Percentiles rank a stretch among this genome's conserved stretches.
phyloP scores from a whole-genome alignment of 2,113 vertebrate genomes.

The Verasper variegatus region DNA sequence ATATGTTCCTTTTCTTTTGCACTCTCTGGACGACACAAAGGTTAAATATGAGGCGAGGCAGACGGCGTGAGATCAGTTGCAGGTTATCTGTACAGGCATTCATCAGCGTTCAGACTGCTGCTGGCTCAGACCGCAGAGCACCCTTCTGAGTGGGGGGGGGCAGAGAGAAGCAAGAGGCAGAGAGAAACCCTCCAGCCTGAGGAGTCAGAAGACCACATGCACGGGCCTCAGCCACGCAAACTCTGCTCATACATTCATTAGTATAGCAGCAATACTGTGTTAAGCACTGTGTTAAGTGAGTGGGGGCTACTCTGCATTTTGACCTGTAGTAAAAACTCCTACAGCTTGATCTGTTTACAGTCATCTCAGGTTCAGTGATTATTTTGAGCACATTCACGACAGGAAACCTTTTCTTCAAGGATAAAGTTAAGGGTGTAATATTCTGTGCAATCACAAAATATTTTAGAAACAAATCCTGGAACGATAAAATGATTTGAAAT shows the following conservation, averaged over 20 bases:
- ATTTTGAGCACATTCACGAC: neutral
- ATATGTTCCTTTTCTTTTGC: neutral
- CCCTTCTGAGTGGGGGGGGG: constrained; percentile 41
- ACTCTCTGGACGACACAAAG: constrained; percentile 2
- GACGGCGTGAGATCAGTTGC: constrained; percentile 53
- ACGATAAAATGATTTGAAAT: too few relatives aligned
- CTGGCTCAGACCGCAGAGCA: constrained; percentile 58
- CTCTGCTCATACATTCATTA: neutral
- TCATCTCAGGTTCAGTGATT: neutral
- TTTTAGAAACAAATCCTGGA: neutral
- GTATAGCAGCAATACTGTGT: constrained; percentile 11
- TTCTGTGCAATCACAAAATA: neutral
- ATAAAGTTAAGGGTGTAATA: neutral
- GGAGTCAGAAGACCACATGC: constrained; percentile 34
- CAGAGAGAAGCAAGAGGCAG: constrained; percentile 17
- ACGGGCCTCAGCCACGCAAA: constrained; percentile 10
- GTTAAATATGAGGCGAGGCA: constrained; percentile 43
- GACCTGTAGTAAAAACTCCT: neutral
- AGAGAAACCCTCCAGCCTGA: constrained; percentile 43
- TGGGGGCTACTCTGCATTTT: constrained; percentile 2
- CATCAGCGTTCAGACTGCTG: constrained; percentile 66
- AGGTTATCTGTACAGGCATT: constrained; percentile 67
- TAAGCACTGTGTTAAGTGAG: neutral
- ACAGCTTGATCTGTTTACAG: constrained; percentile 1
- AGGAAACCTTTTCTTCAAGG: neutral